Conservation (phyloP, 2,113 vertebrate species). For the Pteronura brasiliensis region DNA sequence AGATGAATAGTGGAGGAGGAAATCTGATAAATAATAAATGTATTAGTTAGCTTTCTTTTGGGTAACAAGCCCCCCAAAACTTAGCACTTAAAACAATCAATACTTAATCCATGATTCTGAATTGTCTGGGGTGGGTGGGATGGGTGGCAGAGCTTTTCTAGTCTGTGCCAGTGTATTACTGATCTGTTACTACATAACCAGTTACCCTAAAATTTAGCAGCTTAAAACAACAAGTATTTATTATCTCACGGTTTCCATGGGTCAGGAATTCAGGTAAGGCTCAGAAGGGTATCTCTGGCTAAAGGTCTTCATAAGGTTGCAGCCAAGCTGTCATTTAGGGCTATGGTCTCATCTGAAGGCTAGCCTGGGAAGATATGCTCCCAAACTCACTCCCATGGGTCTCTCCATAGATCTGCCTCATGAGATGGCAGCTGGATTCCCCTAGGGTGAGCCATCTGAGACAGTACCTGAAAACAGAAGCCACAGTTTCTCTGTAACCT, state of each 20-base stretch:
- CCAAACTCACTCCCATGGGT: not conserved
- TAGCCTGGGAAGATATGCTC: not conserved
- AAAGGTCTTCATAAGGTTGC: not conserved
- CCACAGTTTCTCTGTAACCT: not conserved
- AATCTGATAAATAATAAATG: not conserved
- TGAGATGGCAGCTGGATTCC: not conserved
- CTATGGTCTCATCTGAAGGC: slow-evolving; percentile 5
- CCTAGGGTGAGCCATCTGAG: not conserved
- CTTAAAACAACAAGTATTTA: slow-evolving; percentile 20
- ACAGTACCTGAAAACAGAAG: not conserved
- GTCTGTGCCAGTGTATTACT: not conserved
- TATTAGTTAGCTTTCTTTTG: slow-evolving; percentile 2
- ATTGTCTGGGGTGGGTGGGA: not conserved
- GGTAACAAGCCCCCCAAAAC: not conserved
- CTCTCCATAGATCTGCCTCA: not conserved
- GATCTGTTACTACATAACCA: not conserved
- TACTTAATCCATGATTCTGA: slow-evolving; percentile 15
- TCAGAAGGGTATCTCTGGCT: not conserved
- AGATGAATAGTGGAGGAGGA: not conserved
- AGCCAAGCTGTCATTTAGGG: not conserved
- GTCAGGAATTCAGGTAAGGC: not conserved
- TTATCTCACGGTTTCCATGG: not conserved
- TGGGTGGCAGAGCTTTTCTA: not conserved
- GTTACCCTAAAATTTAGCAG: not conserved
- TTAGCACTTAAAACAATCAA: slow-evolving; percentile 32